These are phyloP conservation scores for Dasyurus viverrinus DNA, from an alignment of 2,113 vertebrate genomes.

Conservation along the genomic window DNA sequence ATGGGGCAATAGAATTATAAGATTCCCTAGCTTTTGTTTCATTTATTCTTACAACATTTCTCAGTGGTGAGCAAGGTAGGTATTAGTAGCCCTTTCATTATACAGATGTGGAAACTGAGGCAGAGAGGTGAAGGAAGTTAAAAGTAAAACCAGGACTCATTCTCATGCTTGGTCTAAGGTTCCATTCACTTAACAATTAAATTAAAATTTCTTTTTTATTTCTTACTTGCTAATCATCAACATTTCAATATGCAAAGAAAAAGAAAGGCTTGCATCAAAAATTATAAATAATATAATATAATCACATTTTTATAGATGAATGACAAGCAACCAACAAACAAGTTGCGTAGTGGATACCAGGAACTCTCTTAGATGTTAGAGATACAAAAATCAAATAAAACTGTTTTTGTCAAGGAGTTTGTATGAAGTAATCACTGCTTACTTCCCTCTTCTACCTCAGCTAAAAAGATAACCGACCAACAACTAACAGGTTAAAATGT, in stretches of 20 bases:
- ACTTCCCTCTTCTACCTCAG: not conserved
- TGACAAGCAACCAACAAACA: not conserved
- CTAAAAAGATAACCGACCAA: not conserved
- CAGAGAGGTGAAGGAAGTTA: not conserved
- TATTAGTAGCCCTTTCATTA: not conserved
- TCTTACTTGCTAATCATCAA: not conserved
- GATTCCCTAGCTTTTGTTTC: not conserved
- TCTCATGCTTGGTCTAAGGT: not conserved
- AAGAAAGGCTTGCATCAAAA: not conserved
- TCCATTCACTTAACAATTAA: not conserved
- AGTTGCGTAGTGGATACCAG: not conserved
- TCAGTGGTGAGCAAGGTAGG: not conserved
- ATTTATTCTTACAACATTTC: not conserved
- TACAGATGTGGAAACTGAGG: not conserved
- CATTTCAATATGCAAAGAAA: not conserved
- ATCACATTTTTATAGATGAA: not conserved
- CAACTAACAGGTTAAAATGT: not conserved
- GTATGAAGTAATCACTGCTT: not conserved
- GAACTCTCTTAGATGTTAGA: not conserved
- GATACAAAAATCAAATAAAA: not conserved
- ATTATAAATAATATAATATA: not conserved
- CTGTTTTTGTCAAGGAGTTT: not conserved
- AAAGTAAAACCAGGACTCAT: not conserved
- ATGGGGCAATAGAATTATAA: not conserved
- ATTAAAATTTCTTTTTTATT: not conserved